Base-by-base conservation (phyloP, 2,113 vertebrate species). In the Pardalotus punctatus region DNA sequence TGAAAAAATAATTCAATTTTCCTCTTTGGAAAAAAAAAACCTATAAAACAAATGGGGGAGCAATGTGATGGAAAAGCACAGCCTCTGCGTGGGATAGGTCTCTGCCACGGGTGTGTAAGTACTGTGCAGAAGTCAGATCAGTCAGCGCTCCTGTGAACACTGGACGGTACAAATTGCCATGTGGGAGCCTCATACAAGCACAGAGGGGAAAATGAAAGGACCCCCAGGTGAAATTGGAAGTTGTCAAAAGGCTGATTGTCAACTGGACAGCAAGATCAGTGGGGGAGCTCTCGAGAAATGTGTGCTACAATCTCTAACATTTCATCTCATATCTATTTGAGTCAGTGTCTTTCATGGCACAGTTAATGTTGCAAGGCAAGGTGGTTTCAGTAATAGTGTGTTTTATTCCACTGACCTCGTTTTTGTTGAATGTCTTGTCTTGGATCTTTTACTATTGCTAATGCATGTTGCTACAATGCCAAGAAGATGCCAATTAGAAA, bases 401-500 rank as follows among this genome's bases (percentile, higher is more conserved):
- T 42, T 88, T 86, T 67, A 48, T 57, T 74, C 58, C 60, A 65
- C n/a, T 62, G 58, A 54, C 58, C 50, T 80, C 0, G 0, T 29
- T 86, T 88, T 81, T 70, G 31, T 29, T 54, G 35, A 65, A 47
- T 50, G 64, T 67, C 50, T 65, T 80, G 29, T 43, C 57, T 94
- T 58, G 66, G 29, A 35, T 56, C 12, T 82, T 47, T 54, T 81
- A 33, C 58, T 60, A 0, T 33, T 88, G 85, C 53, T 79, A 61
- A 40, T 48, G 24, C 0, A 0, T 20, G 17, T 33, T 1, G 0
- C 27, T 73, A 47, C 27, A 28, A 48, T 43, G 72, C 38, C 66
- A n/a, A 88, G 64, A 51, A 62, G 58, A 38, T 90, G 86, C 21
- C 60, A 38, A 7, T 62, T 82, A 81, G 67, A 86, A 86, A 83